Evolutionary conservation across 2,113 vertebrate genomes (phyloP).

Genomic region (Neogale vison): DNA sequence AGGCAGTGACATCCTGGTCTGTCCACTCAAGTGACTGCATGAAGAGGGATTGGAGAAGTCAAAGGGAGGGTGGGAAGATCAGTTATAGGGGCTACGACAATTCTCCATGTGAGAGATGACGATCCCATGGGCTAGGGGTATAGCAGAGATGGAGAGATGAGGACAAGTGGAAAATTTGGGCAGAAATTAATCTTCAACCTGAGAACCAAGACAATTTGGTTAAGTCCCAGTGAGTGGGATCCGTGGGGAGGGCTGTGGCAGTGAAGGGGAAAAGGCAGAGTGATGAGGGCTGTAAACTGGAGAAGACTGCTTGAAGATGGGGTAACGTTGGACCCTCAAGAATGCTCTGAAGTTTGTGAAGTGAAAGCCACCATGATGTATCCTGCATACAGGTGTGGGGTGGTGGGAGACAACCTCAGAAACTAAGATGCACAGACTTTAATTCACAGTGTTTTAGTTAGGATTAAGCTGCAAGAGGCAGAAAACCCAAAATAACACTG

Average conservation of each 20-base stretch:
- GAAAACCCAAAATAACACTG: neutral
- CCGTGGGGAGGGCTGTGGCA: neutral
- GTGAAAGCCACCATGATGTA: rapidly evolving
- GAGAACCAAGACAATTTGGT: neutral
- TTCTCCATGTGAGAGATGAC: neutral
- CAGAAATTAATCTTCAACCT: neutral
- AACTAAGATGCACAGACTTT: neutral
- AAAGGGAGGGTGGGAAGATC: neutral
- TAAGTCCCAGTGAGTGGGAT: rapidly evolving
- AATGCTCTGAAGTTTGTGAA: neutral
- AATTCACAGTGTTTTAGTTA: neutral
- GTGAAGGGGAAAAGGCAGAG: no score
- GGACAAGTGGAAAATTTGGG: neutral
- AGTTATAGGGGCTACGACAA: no score
- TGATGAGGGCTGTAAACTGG: neutral
- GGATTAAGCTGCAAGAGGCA: neutral
- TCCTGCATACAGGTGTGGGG: neutral
- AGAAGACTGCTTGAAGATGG: neutral
- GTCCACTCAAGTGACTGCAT: no score
- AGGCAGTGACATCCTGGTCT: no score
- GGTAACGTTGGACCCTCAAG: neutral
- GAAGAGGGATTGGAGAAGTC: neutral
- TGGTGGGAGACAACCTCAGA: neutral
- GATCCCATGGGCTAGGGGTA: rapidly evolving
- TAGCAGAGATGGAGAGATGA: neutral